A percentile compares a stretch with the other conserved stretches of the same genome.
Evolutionary conservation across 2,888 invertebrate genomes (phyloP).

Genomic region (Chironomus riparius): DNA sequence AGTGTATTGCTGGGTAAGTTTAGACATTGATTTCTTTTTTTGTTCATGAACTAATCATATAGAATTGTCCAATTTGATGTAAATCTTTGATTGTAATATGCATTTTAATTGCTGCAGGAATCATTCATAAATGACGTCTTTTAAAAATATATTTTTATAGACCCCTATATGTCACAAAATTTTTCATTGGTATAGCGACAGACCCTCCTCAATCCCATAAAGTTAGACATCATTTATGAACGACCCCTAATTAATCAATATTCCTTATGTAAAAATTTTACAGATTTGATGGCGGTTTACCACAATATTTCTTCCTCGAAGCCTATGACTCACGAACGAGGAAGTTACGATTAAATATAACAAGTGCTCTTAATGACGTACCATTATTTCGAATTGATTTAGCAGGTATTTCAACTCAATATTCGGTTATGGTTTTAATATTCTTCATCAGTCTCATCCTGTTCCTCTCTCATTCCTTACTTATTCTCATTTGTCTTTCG

Average conservation of each 20-base stretch:
- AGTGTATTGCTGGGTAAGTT: conserved; percentile 66
- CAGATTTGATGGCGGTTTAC: conserved; percentile 71
- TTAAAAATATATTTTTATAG: too few species aligned
- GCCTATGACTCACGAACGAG: conserved; percentile 68
- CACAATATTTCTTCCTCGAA: conserved; percentile 75
- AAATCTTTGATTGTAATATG: too few species aligned
- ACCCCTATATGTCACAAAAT: too few species aligned
- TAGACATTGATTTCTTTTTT: neutral
- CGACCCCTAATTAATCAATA: too few species aligned
- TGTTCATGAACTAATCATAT: too few species aligned
- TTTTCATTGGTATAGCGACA: too few species aligned
- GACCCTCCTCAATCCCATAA: too few species aligned
- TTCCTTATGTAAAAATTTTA: neutral
- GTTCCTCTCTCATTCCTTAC: neutral
- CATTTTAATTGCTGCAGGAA: too few species aligned
- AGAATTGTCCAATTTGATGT: too few species aligned
- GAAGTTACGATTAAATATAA: conserved; percentile 59
- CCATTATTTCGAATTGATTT: conserved; percentile 52
- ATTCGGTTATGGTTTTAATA: neutral
- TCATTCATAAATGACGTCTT: too few species aligned
- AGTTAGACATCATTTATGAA: too few species aligned
- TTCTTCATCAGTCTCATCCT: neutral
- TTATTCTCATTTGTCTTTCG: too few species aligned
- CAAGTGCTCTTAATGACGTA: conserved; percentile 49
- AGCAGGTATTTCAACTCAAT: conserved; percentile 35